A percentile compares a stretch with the other conserved stretches of the same genome.
Conservation (phyloP, 2,113 vertebrate species). For the Charadrius vociferus region DNA sequence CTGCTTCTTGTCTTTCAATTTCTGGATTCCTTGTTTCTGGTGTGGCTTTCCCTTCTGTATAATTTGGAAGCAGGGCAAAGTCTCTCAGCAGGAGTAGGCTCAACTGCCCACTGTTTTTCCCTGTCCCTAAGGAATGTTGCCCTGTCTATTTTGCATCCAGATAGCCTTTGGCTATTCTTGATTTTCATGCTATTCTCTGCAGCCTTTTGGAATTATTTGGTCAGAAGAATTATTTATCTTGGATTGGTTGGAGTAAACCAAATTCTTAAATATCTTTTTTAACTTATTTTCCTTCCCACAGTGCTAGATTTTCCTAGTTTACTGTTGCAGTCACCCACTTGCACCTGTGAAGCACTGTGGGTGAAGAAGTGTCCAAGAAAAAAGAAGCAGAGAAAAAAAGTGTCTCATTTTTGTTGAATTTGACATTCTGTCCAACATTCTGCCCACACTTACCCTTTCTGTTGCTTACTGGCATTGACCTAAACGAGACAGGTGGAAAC, state of each 20-base stretch:
- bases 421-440: background rate
- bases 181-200: background rate
- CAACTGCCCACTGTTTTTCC: background rate
- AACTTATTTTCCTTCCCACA: background rate
- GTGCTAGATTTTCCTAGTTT: background rate
- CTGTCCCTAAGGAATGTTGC: background rate
- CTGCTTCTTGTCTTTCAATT: background rate
- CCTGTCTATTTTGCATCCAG: background rate
- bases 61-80: background rate
- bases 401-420: background rate
- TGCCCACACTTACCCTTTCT: background rate
- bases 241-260: background rate
- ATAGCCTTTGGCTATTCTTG: background rate
- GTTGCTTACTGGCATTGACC: background rate
- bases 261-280: background rate
- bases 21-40: background rate
- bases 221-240: background rate
- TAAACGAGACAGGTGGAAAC: background rate
- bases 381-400: background rate
- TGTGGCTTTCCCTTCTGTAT: background rate
- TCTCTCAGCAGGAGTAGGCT: background rate
- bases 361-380: background rate
- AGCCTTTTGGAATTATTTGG: background rate
- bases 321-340: background rate
- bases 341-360: background rate